These are phyloP conservation scores for Brachionus koreanus DNA, from an alignment of 1,140 invertebrate genomes.

Conservation along the genomic window DNA sequence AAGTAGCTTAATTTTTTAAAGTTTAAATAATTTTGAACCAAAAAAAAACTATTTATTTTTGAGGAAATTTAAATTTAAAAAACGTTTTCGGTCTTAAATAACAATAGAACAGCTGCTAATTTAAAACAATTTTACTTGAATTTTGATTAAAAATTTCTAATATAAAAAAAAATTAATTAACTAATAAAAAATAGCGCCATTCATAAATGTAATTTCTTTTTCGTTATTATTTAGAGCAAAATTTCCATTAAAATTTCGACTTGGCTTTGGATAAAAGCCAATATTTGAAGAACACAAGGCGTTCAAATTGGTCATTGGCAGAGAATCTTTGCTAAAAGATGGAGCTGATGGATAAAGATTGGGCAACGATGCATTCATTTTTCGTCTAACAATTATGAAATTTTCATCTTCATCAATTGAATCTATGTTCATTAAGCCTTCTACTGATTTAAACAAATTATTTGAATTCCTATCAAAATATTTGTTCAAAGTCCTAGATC, in stretches of 20 bases:
- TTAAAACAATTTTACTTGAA: not conserved
- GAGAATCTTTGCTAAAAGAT: not conserved
- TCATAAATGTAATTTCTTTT: not conserved
- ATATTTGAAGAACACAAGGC: constrained; percentile 25
- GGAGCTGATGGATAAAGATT: not conserved
- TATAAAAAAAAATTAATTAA: not conserved
- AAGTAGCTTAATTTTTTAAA: too few species aligned
- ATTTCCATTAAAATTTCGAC: not conserved
- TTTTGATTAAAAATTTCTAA: not conserved
- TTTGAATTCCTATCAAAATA: not conserved
- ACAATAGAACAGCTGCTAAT: too few species aligned
- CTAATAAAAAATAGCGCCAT: constrained; percentile 34
- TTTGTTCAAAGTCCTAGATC: not conserved
- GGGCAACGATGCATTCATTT: not conserved
- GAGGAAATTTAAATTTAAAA: too few species aligned
- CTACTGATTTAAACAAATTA: constrained; percentile 24
- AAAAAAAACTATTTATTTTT: too few species aligned
- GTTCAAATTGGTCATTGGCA: not conserved
- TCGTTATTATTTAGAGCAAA: not conserved
- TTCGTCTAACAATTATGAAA: constrained; percentile 17
- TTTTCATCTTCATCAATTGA: not conserved
- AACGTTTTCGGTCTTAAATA: too few species aligned
- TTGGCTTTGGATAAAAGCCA: constrained; percentile 15
- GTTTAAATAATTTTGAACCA: too few species aligned
- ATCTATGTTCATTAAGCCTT: not conserved